Percentiles rank a stretch among this genome's conserved stretches.
These are phyloP conservation scores for Hydropsyche betteni DNA, from an alignment of 2,888 invertebrate species.

Conservation along the genomic window DNA sequence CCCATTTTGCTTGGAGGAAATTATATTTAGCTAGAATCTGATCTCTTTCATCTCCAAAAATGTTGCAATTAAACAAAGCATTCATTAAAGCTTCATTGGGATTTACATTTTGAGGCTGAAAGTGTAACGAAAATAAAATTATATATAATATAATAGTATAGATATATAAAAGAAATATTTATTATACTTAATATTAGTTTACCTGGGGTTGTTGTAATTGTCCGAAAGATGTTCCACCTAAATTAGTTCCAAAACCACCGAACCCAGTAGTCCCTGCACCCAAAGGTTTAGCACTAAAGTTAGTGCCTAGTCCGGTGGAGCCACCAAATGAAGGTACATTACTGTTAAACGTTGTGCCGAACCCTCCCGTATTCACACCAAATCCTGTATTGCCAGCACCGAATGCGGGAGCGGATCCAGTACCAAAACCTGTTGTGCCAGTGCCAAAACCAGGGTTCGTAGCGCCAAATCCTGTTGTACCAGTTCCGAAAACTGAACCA, in stretches of 20 bases:
- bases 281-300: slow-evolving; percentile 36
- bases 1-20: slow-evolving; percentile 90
- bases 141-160: not conserved
- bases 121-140: slow-evolving; percentile 16
- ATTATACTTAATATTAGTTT: not conserved
- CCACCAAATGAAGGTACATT: slow-evolving; percentile 55
- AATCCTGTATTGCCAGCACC: slow-evolving; percentile 56
- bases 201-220: slow-evolving; percentile 60
- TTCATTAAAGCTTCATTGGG: slow-evolving; percentile 77
- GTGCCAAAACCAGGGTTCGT: slow-evolving; percentile 54
- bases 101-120: slow-evolving; percentile 67
- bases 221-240: slow-evolving; percentile 63
- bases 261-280: slow-evolving; percentile 59
- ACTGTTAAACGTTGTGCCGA: slow-evolving; percentile 51
- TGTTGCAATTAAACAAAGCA: slow-evolving; percentile 79
- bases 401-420: slow-evolving; percentile 53
- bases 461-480: slow-evolving; percentile 45
- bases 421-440: slow-evolving; percentile 51
- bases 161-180: not conserved
- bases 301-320: slow-evolving; percentile 54
- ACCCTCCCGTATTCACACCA: slow-evolving; percentile 52
- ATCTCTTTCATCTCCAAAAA: slow-evolving; percentile 96
- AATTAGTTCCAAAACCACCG: slow-evolving; percentile 63
- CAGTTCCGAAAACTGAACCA: slow-evolving; percentile 61
- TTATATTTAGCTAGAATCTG: slow-evolving; percentile 94